phyloP scores from a whole-genome alignment of 1,140 invertebrate genomes.

The Nylanderia fulva region DNA sequence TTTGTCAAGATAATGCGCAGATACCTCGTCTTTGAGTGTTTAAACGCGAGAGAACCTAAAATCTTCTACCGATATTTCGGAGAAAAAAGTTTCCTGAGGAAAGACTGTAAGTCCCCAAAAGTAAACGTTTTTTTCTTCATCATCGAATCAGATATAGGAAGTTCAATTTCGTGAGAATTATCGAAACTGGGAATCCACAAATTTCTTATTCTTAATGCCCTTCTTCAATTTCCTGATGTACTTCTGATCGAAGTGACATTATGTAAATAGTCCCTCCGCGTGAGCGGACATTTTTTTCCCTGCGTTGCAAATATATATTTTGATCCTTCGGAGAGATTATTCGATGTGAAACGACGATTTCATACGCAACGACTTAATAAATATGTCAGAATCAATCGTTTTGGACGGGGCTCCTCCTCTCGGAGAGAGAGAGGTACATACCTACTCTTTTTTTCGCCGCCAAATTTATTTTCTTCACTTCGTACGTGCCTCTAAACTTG shows the following conservation, averaged over 20 bases:
- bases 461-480: constrained; percentile 39
- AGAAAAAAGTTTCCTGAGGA: not conserved
- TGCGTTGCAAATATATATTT: not conserved
- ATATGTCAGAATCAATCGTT: constrained; percentile 26
- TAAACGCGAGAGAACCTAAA: constrained; percentile 10
- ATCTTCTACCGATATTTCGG: constrained; percentile 37
- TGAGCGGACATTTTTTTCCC: not conserved
- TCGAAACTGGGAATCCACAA: not conserved
- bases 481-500: not conserved
- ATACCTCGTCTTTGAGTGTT: constrained; percentile 25
- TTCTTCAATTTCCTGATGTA: not conserved
- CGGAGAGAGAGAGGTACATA: not conserved
- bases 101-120: not conserved
- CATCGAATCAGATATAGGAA: not conserved
- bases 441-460: not conserved
- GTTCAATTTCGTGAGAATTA: not conserved
- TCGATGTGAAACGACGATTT: constrained; percentile 8
- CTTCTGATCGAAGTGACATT: constrained; percentile 1
- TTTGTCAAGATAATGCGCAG: constrained; percentile 33
- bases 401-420: not conserved
- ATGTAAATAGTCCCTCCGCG: not conserved
- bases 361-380: constrained; percentile 26
- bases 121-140: not conserved
- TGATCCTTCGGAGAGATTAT: not conserved
- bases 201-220: not conserved